A percentile compares a stretch with the other conserved stretches of the same genome.
phyloP scores from a whole-genome alignment of 2,888 invertebrate species.

The Lasius fuliginosus region DNA sequence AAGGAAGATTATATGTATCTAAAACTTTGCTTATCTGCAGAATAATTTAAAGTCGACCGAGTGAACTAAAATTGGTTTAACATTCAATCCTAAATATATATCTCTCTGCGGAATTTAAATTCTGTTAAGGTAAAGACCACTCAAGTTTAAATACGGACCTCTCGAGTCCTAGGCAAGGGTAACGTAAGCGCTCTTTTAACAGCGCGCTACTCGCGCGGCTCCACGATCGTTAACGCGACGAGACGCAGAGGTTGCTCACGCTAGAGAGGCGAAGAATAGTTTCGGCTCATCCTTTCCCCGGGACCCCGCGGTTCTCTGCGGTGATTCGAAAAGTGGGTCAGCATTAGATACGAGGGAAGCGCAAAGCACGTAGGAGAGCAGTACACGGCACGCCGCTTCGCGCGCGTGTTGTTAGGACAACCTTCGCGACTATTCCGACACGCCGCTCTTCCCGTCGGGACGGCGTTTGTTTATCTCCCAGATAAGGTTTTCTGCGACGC shows the following conservation, averaged over 20 bases:
- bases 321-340: conserved; percentile 78
- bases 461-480: conserved; percentile 42
- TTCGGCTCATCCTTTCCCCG: conserved; percentile 75
- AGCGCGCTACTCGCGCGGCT: not conserved
- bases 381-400: conserved; percentile 57
- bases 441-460: conserved; percentile 36
- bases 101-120: not conserved
- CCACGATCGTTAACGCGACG: conserved; percentile 23
- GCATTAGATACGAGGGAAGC: conserved; percentile 74
- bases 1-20: not conserved
- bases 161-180: not conserved
- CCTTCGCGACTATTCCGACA: conserved; percentile 63
- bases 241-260: conserved; percentile 40
- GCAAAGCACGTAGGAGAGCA: conserved; percentile 72
- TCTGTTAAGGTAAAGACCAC: not conserved
- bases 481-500: conserved; percentile 55
- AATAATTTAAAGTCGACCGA: not conserved
- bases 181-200: conserved; percentile 20
- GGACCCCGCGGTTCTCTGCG: conserved; percentile 67
- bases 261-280: conserved; percentile 65
- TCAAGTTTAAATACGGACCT: not conserved
- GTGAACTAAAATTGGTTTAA: not conserved
- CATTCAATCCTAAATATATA: not conserved
- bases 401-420: conserved; percentile 63
- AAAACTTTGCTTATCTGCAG: not conserved